phyloP scores from a whole-genome alignment of 2,797 vertebrate species.

The Muscicapa comitata region DNA sequence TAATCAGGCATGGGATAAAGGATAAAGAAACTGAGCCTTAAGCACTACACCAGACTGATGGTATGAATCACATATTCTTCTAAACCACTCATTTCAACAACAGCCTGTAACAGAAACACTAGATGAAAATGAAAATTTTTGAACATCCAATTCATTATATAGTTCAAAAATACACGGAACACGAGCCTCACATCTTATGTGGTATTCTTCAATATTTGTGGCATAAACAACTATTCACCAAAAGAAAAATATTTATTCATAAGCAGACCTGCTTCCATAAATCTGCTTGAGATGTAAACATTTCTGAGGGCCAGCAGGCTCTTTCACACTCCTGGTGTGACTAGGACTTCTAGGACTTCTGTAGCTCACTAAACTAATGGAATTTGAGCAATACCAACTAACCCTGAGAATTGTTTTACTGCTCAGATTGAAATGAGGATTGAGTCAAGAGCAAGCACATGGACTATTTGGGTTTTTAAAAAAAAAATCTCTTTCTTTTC shows the following conservation, averaged over 20 bases:
- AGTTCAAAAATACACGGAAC: neutral
- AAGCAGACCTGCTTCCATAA: neutral
- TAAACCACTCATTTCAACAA: neutral
- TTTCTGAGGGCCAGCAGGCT: neutral
- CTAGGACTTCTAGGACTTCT: neutral
- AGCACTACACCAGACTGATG: neutral
- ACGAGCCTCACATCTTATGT: neutral
- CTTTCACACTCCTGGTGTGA: neutral
- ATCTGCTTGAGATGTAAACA: neutral
- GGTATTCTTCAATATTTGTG: neutral
- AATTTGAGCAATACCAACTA: neutral
- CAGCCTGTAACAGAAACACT: neutral
- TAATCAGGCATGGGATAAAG: neutral
- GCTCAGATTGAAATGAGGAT: neutral
- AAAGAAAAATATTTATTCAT: neutral
- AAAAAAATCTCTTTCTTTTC: neutral
- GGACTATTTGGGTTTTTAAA: fast-evolving
- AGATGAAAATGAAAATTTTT: neutral
- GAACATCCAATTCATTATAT: neutral
- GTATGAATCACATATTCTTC: neutral
- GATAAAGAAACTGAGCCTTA: constrained; percentile 1
- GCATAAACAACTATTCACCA: neutral
- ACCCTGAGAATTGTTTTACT: neutral
- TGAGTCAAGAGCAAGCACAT: neutral
- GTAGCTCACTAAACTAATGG: neutral